Percentiles rank a stretch among this genome's conserved stretches.
Evolutionary conservation across 1,140 invertebrate genomes (phyloP).

Genomic region (Xylocopa sonorina): DNA sequence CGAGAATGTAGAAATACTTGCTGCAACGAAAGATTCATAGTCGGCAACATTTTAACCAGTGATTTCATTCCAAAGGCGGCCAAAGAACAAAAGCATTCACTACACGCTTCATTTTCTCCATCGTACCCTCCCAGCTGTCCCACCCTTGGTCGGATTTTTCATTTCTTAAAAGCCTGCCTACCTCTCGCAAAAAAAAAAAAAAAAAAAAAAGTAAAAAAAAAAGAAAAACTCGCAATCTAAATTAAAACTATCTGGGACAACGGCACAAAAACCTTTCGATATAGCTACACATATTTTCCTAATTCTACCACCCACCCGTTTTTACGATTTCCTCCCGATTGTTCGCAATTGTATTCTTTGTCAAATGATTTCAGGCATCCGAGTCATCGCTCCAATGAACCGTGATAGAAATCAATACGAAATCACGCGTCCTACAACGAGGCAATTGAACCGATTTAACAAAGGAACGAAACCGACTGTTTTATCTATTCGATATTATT

Average conservation of each 20-base stretch:
- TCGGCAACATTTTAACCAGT: conserved; percentile 26
- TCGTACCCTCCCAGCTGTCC: background rate
- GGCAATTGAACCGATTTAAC: too few species aligned
- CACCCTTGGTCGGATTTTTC: conserved; percentile 8
- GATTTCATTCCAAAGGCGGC: conserved; percentile 25
- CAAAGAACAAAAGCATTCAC: conserved; percentile 28
- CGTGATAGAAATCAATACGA: background rate
- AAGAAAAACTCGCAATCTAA: conserved; percentile 11
- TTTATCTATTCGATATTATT: too few species aligned
- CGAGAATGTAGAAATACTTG: background rate
- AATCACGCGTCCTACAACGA: background rate
- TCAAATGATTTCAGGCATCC: background rate
- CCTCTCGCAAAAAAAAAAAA: too few species aligned
- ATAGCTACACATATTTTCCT: conserved; percentile 5
- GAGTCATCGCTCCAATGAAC: background rate
- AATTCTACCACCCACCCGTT: too few species aligned
- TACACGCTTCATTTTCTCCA: conserved; percentile 31
- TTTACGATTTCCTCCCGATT: too few species aligned
- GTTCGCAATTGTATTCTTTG: background rate
- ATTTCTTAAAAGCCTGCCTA: conserved; percentile 32
- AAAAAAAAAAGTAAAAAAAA: too few species aligned
- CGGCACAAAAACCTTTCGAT: conserved; percentile 7
- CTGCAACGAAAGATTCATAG: background rate
- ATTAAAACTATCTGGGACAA: conserved; percentile 35
- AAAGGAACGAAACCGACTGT: too few species aligned